Evolutionary conservation across 2,888 invertebrate species (phyloP).

Genomic region (Lymantria monacha): DNA sequence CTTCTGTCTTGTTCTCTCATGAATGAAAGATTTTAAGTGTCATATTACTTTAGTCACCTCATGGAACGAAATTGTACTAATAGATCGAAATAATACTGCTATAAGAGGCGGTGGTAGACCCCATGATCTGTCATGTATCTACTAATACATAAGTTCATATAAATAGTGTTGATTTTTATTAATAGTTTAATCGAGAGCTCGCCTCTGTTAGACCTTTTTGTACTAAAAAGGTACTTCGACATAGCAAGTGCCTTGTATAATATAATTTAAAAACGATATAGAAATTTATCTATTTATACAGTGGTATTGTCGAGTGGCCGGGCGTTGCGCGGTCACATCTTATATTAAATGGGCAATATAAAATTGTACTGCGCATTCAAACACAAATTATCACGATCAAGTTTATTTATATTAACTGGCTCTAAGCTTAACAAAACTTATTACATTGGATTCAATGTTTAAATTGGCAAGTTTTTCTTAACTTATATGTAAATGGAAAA

Average conservation of each 20-base stretch:
- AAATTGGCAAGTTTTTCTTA: conserved; percentile 28
- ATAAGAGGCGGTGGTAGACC: no score
- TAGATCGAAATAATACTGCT: no score
- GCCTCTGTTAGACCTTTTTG: conserved; percentile 47
- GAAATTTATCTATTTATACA: conserved; percentile 72
- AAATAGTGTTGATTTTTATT: background rate
- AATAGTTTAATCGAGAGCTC: conserved; percentile 8
- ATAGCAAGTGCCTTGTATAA: conserved; percentile 61
- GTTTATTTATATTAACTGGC: conserved; percentile 7
- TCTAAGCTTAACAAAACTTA: conserved; percentile 5
- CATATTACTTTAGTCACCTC: no score
- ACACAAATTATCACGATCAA: conserved; percentile 35
- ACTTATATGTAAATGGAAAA: conserved; percentile 33
- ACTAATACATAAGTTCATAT: background rate
- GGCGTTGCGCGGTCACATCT: conserved; percentile 36
- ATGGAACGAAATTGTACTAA: no score
- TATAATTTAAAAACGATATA: conserved; percentile 69
- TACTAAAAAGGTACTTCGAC: conserved; percentile 59
- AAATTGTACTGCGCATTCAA: conserved; percentile 37
- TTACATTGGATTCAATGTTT: conserved; percentile 10
- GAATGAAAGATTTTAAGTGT: no score
- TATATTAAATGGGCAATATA: conserved; percentile 37
- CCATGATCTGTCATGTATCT: no score
- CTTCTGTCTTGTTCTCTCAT: no score
- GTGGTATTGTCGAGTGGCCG: conserved; percentile 46